Evolutionary conservation across 1,140 invertebrate genomes (phyloP), one percentile per base, ranked within the genome.

Genomic region (Bombus fervidus): DNA sequence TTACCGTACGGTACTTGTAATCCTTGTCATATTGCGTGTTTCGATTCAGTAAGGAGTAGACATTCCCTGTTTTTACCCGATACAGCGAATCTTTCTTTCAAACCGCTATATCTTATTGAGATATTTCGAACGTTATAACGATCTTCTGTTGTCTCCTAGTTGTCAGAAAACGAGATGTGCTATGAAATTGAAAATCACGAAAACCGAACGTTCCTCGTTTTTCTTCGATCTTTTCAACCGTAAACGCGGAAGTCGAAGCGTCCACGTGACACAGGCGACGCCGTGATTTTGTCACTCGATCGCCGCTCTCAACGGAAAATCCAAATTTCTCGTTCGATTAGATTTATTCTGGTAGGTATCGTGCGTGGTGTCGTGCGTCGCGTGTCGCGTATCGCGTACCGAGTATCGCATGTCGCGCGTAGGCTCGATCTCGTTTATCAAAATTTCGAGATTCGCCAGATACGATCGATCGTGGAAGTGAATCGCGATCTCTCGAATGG

Each of bases 241-340:
- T 2, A 31, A n/a, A 64, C 62, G 62, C 18, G 78, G 6, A 18
- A 91, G 85, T 85, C 84, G 85, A 83, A 89, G 47, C 80, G 89
- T 88, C 37, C 83, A 81, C 87, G 25, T 87, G 90, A 91, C 80
- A 82, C 86, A 86, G 66, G 68, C 4, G 25, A 22, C 3, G 68
- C 68, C 34, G 3, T 6, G 18, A 53, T 53, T 53, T 53, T 53
- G 68, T 4, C 12, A 86, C 76, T 80, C 87, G 83, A 86, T 85
- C 90, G 28, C 39, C 84, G 83, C 18, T 81, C 47, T 77, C 39
- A 86, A 39, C 53, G 87, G 83, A 74, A 90, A 91, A 84, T 87
- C 72, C 82, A 75, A 79, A 68, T 62, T 88, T 90, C 90, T 88
- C 91, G 85, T 80, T 75, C 84, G 39, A n/a, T 78, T 83, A 82